phyloP scores from a whole-genome alignment of 2,113 vertebrate genomes.

The Hypanus sabinus region DNA sequence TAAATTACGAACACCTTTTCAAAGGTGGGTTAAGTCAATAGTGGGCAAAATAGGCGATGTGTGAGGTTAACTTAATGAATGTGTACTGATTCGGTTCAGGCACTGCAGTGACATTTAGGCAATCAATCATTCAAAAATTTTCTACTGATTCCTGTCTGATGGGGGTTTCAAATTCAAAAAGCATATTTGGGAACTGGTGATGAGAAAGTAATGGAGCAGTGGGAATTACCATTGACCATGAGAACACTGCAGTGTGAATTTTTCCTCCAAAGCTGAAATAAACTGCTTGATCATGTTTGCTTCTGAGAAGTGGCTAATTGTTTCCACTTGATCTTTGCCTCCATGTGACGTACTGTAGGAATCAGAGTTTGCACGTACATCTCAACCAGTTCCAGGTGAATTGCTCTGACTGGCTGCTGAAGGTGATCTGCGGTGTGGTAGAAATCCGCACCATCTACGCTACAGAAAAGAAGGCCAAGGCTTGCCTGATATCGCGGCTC shows the following conservation, averaged over 20 bases:
- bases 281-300: not conserved
- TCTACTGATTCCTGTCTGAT: not conserved
- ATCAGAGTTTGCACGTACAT: constrained; percentile 59
- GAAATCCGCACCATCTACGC: constrained; percentile 65
- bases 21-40: too few species aligned
- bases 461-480: constrained; percentile 66
- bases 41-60: too few species aligned
- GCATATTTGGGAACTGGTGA: not conserved
- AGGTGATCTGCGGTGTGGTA: constrained; percentile 61
- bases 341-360: constrained; percentile 52
- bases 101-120: not conserved
- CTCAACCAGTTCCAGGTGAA: constrained; percentile 64
- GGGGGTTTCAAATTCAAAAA: not conserved
- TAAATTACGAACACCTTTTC: too few species aligned
- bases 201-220: not conserved
- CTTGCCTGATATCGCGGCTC: constrained; percentile 67
- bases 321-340: not conserved
- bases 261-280: not conserved
- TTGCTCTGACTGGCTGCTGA: constrained; percentile 66
- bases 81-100: not conserved
- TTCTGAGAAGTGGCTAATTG: not conserved
- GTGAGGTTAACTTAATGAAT: not conserved
- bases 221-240: not conserved
- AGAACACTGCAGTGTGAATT: not conserved
- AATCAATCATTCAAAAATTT: not conserved